phyloP scores from a whole-genome alignment of 2,797 vertebrate species.

The Passerculus sandwichensis region DNA sequence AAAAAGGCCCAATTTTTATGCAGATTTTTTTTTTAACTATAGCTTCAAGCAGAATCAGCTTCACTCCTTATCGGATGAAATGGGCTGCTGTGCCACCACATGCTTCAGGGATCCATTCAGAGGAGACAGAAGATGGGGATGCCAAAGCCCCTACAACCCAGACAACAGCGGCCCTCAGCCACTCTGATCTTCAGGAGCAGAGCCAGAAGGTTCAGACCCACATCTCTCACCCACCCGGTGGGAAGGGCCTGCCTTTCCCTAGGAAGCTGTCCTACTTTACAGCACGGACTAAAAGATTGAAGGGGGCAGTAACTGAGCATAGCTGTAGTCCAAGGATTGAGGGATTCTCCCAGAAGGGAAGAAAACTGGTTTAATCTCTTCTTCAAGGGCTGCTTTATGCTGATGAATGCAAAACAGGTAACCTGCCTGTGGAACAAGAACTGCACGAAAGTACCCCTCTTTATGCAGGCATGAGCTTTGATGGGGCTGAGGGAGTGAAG shows the following conservation, averaged over 20 bases:
- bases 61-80: background rate
- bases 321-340: background rate
- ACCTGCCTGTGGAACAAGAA: background rate
- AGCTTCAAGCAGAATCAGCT: background rate
- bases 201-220: background rate
- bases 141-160: background rate
- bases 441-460: background rate
- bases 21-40: background rate
- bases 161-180: background rate
- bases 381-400: background rate
- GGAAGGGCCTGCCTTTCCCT: background rate
- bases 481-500: background rate
- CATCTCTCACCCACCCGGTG: background rate
- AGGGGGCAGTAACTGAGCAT: background rate
- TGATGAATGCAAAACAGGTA: constrained; percentile 13
- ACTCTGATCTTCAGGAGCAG: background rate
- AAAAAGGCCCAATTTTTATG: background rate
- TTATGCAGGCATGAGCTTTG: background rate
- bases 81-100: background rate
- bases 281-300: background rate
- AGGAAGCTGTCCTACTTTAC: background rate
- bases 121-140: background rate
- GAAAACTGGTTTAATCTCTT: constrained; percentile 8
- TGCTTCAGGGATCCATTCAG: background rate
- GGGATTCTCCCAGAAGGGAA: background rate